These are phyloP conservation scores for Hyperoplus lanceolatus DNA, from an alignment of 2,797 vertebrate species.

Conservation along the genomic window DNA sequence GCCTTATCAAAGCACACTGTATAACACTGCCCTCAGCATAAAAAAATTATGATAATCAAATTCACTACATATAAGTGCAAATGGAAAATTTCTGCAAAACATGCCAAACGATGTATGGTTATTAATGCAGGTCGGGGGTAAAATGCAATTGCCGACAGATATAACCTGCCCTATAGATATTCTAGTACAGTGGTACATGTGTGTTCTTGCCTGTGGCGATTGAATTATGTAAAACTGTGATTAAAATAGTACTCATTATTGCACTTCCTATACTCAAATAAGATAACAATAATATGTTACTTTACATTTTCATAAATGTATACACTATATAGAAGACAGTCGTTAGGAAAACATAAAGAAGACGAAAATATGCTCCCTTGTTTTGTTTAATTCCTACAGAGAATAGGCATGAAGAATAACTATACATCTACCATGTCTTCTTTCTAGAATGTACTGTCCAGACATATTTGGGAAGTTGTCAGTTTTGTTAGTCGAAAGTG, in stretches of 20 bases:
- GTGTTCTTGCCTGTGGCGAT: conserved; percentile 16
- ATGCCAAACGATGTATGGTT: conserved; percentile 18
- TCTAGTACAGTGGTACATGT: not conserved
- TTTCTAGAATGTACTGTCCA: conserved; percentile 12
- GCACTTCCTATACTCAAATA: not conserved
- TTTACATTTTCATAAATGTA: not conserved
- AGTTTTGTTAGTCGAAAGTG: conserved; percentile 39
- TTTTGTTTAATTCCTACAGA: conserved; percentile 10
- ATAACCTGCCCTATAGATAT: conserved; percentile 25
- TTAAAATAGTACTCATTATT: not conserved
- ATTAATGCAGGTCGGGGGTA: conserved; percentile 45
- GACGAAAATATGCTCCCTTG: not conserved
- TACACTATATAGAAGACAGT: not conserved
- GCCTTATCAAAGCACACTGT: not conserved
- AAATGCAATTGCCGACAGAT: conserved; percentile 39
- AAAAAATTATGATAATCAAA: conserved; percentile 8
- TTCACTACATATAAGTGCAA: conserved; percentile 13
- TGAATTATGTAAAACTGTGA: not conserved
- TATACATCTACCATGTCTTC: not conserved
- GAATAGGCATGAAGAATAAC: not conserved
- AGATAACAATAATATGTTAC: not conserved
- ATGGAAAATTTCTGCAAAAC: conserved; percentile 28
- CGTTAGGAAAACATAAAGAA: not conserved
- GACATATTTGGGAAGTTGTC: conserved; percentile 29
- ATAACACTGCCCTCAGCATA: not conserved